Base-by-base conservation (phyloP, 1,140 invertebrate genomes). In the Scaptomyza hsui region DNA sequence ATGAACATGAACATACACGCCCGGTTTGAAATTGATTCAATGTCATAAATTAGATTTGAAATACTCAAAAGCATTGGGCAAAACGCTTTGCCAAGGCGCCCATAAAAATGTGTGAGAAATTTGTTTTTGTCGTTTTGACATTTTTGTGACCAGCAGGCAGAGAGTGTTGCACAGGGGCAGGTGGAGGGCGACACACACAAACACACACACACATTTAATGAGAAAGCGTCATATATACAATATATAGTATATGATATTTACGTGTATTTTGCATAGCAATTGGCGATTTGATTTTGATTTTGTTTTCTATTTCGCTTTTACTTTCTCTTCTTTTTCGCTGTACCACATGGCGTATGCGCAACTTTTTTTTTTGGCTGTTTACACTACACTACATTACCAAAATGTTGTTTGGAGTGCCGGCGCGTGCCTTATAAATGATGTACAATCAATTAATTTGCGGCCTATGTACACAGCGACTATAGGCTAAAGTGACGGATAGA, bases 11-110 rank as follows among this genome's bases (percentile, higher is more conserved):
- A 24, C 24, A 5, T 24, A 65, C 42, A 47, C 32, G 19, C 62
- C 7, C 26, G 6, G 60, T 57, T 65, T 52, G 57, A 76, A 88
- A 88, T 88, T 88, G 83, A 88, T 88, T 89, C 78, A 89, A 88
- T 88, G 83, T 88, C 82, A 88, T 88, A 88, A 88, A 88, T 88
- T 88, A 89, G 82, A 88, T 88, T 88, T 88, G 78, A 88, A 88
- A 88, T 86, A 69, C 78, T 86, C 81, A 74, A 86, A 86, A 85
- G 79, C 72, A 61, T 74, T 65, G 19, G 41, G 41, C 59, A 60
- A 48, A 41, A 53, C 56, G 48, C 19, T 70, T 70, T 39, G 15
- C 51, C 24, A 55, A 60, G 57, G 73, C 68, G 57, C 13, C 81
- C 73, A 86, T 77, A 85, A 75, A 85, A 86, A 86, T 86, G 77